These are phyloP conservation scores for Prosopocoilus inquinatus DNA, from an alignment of 2,888 invertebrate species.

Conservation along the genomic window DNA sequence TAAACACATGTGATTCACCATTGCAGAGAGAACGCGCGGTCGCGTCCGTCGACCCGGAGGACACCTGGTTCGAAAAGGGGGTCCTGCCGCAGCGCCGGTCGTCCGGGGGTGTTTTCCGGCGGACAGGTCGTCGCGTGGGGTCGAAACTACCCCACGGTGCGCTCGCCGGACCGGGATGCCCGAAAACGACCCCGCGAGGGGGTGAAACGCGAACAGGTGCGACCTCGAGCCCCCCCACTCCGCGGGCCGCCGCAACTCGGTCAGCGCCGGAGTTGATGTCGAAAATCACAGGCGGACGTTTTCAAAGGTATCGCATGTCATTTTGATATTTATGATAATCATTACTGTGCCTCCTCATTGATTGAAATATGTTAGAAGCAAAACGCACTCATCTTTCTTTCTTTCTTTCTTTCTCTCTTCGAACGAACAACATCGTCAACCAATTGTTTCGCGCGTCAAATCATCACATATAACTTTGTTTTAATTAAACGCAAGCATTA, in stretches of 20 bases:
- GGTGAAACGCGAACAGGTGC: slow-evolving; percentile 48
- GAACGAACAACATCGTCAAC: too few relatives aligned
- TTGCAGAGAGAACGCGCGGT: slow-evolving; percentile 31
- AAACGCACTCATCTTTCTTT: too few relatives aligned
- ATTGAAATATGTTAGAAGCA: not conserved
- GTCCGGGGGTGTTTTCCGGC: not conserved
- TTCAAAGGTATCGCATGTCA: slow-evolving; percentile 43
- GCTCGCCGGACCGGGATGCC: slow-evolving; percentile 20
- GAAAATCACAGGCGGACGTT: slow-evolving; percentile 42
- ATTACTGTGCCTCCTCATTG: slow-evolving; percentile 28
- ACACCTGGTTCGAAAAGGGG: slow-evolving; percentile 19
- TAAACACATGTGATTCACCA: slow-evolving; percentile 37
- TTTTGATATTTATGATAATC: slow-evolving; percentile 39
- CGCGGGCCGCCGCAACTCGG: slow-evolving; percentile 35
- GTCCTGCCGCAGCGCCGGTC: slow-evolving; percentile 3
- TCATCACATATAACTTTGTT: too few relatives aligned
- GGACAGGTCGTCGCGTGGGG: not conserved
- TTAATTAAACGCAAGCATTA: too few relatives aligned
- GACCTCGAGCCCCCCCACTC: slow-evolving; percentile 37
- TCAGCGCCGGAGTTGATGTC: slow-evolving; percentile 42
- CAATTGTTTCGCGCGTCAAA: too few relatives aligned
- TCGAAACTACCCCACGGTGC: slow-evolving; percentile 25
- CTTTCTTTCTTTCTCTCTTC: too few relatives aligned
- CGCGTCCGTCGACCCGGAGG: slow-evolving; percentile 15
- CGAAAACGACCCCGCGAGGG: slow-evolving; percentile 35